These are phyloP conservation scores for Buphagus erythrorhynchus DNA, from an alignment of 2,797 vertebrate genomes.

Conservation along the genomic window DNA sequence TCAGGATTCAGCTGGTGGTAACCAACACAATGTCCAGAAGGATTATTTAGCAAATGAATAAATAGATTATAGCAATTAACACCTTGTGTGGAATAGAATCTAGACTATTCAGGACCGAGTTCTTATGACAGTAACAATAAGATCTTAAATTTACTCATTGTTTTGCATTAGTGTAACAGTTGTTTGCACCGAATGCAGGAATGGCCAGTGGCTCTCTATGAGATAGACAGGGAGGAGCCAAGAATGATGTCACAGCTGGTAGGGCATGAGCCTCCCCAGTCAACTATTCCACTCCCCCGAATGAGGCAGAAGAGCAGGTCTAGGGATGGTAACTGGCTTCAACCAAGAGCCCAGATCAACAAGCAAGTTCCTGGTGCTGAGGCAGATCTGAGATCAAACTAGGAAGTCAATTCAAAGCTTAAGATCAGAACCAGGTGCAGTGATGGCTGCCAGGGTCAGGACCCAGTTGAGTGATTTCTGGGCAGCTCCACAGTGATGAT, in stretches of 20 bases:
- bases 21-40: not conserved
- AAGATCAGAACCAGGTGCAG: not conserved
- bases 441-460: not conserved
- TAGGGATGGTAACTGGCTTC: not conserved
- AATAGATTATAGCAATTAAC: not conserved
- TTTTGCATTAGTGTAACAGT: not conserved
- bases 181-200: not conserved
- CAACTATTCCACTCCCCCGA: accelerated
- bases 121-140: not conserved
- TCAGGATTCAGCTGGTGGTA: not conserved
- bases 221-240: not conserved
- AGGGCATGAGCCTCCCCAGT: not conserved
- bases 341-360: not conserved
- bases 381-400: not conserved
- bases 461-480: not conserved
- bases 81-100: not conserved
- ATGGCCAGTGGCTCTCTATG: not conserved
- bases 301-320: not conserved
- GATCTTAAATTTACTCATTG: not conserved
- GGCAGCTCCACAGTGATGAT: not conserved
- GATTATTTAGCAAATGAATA: not conserved
- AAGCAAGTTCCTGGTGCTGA: not conserved
- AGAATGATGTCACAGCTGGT: not conserved
- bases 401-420: not conserved
- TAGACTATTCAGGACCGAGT: not conserved